Evolutionary conservation across 1,140 invertebrate genomes (phyloP).

Genomic region (Diprion similis): DNA sequence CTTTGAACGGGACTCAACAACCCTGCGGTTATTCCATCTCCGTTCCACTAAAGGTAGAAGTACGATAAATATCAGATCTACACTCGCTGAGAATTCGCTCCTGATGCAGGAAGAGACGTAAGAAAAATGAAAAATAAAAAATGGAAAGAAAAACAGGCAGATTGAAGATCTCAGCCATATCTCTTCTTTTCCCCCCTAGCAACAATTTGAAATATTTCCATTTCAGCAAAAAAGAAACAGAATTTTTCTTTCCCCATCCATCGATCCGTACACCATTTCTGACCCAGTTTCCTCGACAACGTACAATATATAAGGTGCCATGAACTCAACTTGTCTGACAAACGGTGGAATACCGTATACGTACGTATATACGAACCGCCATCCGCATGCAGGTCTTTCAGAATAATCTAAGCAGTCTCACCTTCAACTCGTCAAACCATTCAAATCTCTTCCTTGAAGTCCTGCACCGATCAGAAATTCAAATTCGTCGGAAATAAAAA

Average conservation of each 20-base stretch:
- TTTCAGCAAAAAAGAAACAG: background rate
- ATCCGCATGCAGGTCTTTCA: background rate
- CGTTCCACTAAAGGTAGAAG: too few species aligned
- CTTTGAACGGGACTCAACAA: too few species aligned
- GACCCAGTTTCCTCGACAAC: background rate
- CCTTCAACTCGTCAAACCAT: background rate
- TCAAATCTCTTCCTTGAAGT: background rate
- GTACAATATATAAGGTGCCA: background rate
- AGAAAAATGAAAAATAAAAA: background rate
- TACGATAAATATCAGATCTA: too few species aligned
- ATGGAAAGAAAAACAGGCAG: background rate
- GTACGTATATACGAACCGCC: background rate
- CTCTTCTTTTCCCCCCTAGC: background rate
- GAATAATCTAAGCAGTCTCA: background rate
- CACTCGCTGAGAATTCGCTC: background rate
- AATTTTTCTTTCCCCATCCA: background rate
- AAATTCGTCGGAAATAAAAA: too few species aligned
- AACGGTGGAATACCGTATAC: background rate
- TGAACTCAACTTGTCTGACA: background rate
- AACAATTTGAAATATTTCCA: conserved; percentile 3
- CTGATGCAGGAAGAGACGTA: background rate
- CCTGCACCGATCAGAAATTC: too few species aligned
- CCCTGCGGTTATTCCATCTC: too few species aligned
- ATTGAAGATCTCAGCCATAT: background rate
- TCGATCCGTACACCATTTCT: conserved; percentile 1